Conservation (phyloP, 2,888 invertebrate genomes). For the Unio delphinus region DNA sequence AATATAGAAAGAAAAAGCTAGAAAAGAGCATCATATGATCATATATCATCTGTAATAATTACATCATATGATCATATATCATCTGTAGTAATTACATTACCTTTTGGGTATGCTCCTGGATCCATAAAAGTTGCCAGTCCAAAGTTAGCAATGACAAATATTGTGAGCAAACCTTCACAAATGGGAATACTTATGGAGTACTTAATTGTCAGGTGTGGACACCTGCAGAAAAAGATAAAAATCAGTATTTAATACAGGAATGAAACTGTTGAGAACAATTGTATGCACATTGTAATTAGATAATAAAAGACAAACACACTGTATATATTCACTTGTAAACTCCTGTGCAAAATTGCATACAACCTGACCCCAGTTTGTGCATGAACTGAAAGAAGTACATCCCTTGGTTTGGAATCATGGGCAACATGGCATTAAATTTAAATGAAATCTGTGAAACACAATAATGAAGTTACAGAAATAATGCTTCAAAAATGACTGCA, state of each 20-base stretch:
- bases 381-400: too few species aligned
- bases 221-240: constrained; percentile 51
- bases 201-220: constrained; percentile 52
- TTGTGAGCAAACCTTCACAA: constrained; percentile 93
- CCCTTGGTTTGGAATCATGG: too few species aligned
- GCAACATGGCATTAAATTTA: too few species aligned
- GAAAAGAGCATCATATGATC: background rate
- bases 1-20: background rate
- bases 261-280: too few species aligned
- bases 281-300: too few species aligned
- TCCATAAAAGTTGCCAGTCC: constrained; percentile 99
- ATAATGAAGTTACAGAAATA: too few species aligned
- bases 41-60: constrained; percentile 1
- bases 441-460: too few species aligned
- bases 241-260: background rate
- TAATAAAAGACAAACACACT: too few species aligned
- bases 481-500: too few species aligned
- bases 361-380: too few species aligned
- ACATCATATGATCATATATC: background rate
- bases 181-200: constrained; percentile 73
- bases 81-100: constrained; percentile 73
- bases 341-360: too few species aligned
- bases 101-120: constrained; percentile 98
- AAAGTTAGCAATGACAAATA: constrained; percentile 98
- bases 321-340: too few species aligned